Percentiles rank a stretch among this genome's conserved stretches.
phyloP scores from a whole-genome alignment of 2,797 vertebrate genomes.

The Pseudomugil tenellus region DNA sequence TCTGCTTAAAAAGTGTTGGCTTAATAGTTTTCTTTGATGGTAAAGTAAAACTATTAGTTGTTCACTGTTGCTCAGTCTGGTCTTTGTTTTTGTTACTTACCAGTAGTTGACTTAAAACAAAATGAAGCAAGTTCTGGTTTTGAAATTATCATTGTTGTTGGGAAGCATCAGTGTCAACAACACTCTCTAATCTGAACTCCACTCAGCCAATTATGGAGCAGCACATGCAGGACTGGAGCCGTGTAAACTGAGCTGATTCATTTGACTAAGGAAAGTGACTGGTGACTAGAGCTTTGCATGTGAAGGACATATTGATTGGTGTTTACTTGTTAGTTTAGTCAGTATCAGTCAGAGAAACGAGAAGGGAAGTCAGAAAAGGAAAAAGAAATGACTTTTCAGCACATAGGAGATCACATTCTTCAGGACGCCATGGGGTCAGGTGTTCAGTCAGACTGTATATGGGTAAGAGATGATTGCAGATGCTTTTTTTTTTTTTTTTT shows the following conservation, averaged over 20 bases:
- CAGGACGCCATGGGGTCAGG: conserved; percentile 44
- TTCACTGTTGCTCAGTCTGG: neutral
- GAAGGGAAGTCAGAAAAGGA: conserved; percentile 1
- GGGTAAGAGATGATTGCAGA: conserved; percentile 53
- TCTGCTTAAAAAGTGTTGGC: neutral
- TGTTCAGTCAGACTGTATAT: conserved; percentile 53
- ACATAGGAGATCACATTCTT: neutral
- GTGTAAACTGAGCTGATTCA: conserved; percentile 39
- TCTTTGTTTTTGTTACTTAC: neutral
- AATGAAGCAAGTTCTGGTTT: neutral
- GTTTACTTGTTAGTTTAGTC: conserved; percentile 19
- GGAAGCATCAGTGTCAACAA: neutral
- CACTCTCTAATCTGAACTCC: neutral
- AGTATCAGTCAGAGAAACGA: neutral
- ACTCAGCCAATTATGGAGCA: neutral
- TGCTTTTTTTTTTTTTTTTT: conserved; percentile 1
- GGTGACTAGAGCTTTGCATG: conserved; percentile 61
- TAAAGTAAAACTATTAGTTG: neutral
- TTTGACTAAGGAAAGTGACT: conserved; percentile 75
- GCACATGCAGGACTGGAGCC: neutral
- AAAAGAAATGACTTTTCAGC: neutral
- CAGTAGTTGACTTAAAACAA: neutral
- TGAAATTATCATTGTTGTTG: neutral
- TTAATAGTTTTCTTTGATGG: neutral
- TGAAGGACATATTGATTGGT: neutral